A percentile compares a stretch with the other conserved stretches of the same genome.
These are phyloP conservation scores for Drosophila testacea DNA, from an alignment of 2,888 invertebrate species.

Conservation along the genomic window DNA sequence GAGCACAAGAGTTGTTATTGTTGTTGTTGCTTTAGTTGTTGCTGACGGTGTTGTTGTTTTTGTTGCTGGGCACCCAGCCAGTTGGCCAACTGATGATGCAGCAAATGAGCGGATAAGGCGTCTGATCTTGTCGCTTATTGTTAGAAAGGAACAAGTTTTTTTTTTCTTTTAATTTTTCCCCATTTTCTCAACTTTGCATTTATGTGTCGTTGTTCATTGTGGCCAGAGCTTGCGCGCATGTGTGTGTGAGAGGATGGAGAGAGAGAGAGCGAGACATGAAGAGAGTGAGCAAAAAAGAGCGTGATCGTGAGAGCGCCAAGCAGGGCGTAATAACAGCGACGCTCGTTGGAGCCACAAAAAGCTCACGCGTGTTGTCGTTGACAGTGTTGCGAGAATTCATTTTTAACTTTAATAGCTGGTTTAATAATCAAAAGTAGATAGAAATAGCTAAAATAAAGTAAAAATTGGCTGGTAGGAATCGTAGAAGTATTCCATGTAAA, in stretches of 20 bases:
- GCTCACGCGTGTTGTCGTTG: conserved; percentile 25
- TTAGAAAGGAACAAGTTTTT: conserved; percentile 66
- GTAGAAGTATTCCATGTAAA: too few species aligned
- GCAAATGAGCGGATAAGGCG: conserved; percentile 54
- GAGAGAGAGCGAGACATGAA: conserved; percentile 3
- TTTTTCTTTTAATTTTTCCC: conserved; percentile 40
- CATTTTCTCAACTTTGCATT: conserved; percentile 52
- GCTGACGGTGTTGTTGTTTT: background rate
- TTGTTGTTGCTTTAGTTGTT: conserved; percentile 4
- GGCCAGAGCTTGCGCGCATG: conserved; percentile 2
- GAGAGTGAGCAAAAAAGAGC: background rate
- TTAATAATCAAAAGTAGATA: too few species aligned
- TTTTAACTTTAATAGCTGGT: too few species aligned
- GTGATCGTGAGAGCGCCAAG: conserved; percentile 23
- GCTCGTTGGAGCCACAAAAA: conserved; percentile 24
- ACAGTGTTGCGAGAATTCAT: background rate
- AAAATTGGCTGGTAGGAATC: too few species aligned
- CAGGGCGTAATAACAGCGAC: conserved; percentile 38
- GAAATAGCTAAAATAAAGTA: too few species aligned
- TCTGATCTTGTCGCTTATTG: conserved; percentile 61
- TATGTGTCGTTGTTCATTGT: conserved; percentile 17
- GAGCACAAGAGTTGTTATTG: conserved; percentile 10
- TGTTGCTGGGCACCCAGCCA: conserved; percentile 21
- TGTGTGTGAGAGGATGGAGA: conserved; percentile 4
- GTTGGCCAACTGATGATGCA: conserved; percentile 56